Base-by-base conservation (phyloP, 2,113 vertebrate genomes). In the Chionomys nivalis region DNA sequence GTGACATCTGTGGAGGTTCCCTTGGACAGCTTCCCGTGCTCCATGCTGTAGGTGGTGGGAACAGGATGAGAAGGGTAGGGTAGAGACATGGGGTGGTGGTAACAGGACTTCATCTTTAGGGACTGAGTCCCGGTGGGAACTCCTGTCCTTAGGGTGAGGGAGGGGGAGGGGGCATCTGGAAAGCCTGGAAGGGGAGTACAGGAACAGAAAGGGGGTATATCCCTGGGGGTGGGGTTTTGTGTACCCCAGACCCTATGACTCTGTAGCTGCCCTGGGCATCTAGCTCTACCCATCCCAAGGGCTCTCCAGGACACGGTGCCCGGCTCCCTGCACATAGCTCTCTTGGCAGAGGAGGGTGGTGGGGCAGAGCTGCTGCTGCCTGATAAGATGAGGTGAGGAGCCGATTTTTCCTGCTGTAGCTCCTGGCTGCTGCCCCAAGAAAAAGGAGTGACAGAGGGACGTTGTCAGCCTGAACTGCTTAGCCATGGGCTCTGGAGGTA, bases 321-420 rank as follows among this genome's bases (percentile, higher is more conserved):
- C 42, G 5, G 49, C 73, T 78, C 26, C 52, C 28, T 1, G 95
- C 82, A 63, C 11, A 0, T 14, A 49, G 78, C 6, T 91, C n/a
- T 87, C 33, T 42, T 33, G 47, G 79, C 75, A 58, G n/a, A 19
- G 42, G 1, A 21, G n/a, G 79, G 7, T 1, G 4, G 39, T 0
- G 0, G 91, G 89, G n/a, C 89, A 39, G 33, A 33, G 75, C 86
- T 78, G 81, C 23, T n/a, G 79, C 78, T 24, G 7, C 78, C 78
- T 66, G 90, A 65, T 89, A 58, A 81, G 87, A 58, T 16, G 83
- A 65, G 49, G 65, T 2, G 0, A 72, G 26, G 10, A 11, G 52
- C 16, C 28, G 33, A n/a, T 55, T 6, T 2, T 28, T 61, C 44
- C 92, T 39, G 52, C 0, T 0, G 65, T n/a, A 0, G 44, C 72